Conservation (phyloP, 2,113 vertebrate genomes). For the Athene cunicularia region DNA sequence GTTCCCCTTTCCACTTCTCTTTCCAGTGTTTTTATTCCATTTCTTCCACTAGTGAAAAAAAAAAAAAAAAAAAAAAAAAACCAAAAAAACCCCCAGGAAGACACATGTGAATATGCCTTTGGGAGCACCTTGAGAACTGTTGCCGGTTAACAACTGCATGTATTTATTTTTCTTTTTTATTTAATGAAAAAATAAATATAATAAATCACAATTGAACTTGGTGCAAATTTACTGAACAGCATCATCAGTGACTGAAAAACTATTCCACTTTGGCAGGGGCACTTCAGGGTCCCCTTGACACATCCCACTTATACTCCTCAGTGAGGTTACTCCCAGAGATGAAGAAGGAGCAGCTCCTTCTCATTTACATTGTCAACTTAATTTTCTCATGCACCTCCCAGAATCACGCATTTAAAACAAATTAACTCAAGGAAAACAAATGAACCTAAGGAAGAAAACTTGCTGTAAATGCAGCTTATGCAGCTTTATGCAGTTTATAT, state of each 20-base stretch:
- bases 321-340: neutral
- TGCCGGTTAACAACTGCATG: neutral
- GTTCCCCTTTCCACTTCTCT: neutral
- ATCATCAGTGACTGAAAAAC: neutral
- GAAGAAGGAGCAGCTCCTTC: neutral
- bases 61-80: neutral
- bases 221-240: neutral
- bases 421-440: neutral
- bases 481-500: neutral
- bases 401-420: neutral
- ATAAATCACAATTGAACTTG: neutral
- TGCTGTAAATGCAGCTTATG: accelerated
- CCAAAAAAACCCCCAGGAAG: neutral
- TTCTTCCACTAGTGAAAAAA: neutral
- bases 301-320: neutral
- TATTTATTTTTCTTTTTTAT: neutral
- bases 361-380: neutral
- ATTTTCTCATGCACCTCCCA: neutral
- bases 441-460: neutral
- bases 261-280: neutral
- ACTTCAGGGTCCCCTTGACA: neutral
- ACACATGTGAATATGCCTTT: neutral
- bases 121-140: neutral
- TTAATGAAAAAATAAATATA: neutral
- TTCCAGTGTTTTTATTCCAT: neutral